Evolutionary conservation across 2,113 vertebrate species (phyloP), one percentile per base, ranked within the genome.

Genomic region (Colossoma macropomum): DNA sequence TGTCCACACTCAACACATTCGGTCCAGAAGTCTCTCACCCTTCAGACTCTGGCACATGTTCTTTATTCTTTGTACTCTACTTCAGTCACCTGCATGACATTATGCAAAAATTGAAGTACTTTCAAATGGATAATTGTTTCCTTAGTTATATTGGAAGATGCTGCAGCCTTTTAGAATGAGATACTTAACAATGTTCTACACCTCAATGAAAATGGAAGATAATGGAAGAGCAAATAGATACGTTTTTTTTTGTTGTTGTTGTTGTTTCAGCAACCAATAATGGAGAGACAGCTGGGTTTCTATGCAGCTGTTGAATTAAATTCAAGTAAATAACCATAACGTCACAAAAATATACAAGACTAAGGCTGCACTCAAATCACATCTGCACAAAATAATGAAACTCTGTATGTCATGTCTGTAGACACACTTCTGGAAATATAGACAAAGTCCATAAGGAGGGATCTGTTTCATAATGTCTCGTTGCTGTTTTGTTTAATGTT

Each of bases 51-150:
- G 19, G 16, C 21, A 10, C 32, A 34, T 62, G n/a, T 10, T n/a
- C 27, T 1, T 23, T 23, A 15, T 16, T 1, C 28, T 30, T 30
- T 30, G 63, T 32, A 38, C 19, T 10, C 0, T 12, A 15, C 28
- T 66, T 7, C 17, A 63, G 25, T 17, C 27, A 30, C 63, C 1
- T 32, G 11, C 32, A 21, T n/a, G 21, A 23, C 16, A 21, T 69
- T 69, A 56, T 23, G 23, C 38, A 45, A 6, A 38, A 45, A 71
- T 21, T 38, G 45, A 71, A 9, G 68, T 13, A 23, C 23, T 71
- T 71, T n/a, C 34, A 70, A 38, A 23, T 70, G 19, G 68, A 70
- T 70, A 11, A 70, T 70, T n/a, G 41, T 25, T 70, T n/a, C 38
- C 68, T 71, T 23, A 71, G 41, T n/a, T 23, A 25, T 25, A 41